Evolutionary conservation across 1,140 invertebrate species (phyloP).

Genomic region (Drosophila ficusphila): DNA sequence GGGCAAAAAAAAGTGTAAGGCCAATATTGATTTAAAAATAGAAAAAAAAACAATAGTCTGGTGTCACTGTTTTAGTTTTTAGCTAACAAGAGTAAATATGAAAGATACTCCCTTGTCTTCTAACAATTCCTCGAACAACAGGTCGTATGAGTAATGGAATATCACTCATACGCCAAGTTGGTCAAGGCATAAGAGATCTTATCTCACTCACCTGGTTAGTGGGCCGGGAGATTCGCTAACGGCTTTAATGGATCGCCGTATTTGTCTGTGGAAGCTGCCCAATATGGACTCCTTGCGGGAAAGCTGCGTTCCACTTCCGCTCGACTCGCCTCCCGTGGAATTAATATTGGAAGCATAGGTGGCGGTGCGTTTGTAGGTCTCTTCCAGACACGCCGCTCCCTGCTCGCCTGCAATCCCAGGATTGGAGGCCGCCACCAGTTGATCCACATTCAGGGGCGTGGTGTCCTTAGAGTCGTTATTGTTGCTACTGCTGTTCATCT

Average conservation of each 20-base stretch:
- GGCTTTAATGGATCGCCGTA: constrained; percentile 85
- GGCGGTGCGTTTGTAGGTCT: constrained; percentile 60
- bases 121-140: constrained; percentile 1
- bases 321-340: constrained; percentile 68
- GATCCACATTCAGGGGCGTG: constrained; percentile 51
- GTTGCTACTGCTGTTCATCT: constrained; percentile 45
- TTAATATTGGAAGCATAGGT: constrained; percentile 69
- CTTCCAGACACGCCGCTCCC: constrained; percentile 13
- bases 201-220: constrained; percentile 75
- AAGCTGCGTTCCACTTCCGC: constrained; percentile 63
- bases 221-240: constrained; percentile 83
- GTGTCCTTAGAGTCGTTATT: constrained; percentile 42
- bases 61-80: background rate
- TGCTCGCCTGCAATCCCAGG: constrained; percentile 2
- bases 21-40: constrained; percentile 3
- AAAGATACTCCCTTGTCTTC: constrained; percentile 4
- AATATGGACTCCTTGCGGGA: constrained; percentile 84
- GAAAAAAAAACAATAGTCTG: background rate
- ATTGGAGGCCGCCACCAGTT: constrained; percentile 27
- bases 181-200: background rate
- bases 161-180: constrained; percentile 6
- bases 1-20: background rate
- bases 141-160: constrained; percentile 44
- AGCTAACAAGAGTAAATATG: background rate
- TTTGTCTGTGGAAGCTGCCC: constrained; percentile 85